Evolutionary conservation across 2,797 vertebrate species (phyloP).

Genomic region (Sylvilagus floridanus): DNA sequence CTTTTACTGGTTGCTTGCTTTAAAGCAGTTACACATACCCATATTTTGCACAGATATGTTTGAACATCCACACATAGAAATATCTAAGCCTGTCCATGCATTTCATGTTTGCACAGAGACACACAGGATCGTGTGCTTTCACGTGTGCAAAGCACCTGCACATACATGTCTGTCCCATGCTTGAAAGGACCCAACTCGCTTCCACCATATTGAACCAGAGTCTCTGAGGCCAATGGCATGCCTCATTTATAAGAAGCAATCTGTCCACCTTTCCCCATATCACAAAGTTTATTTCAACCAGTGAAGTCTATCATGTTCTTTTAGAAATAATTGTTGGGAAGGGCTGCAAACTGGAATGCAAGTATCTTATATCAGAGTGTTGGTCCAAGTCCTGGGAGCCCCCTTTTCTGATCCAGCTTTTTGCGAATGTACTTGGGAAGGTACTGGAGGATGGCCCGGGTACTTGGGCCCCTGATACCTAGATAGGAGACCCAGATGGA

Average conservation of each 20-base stretch:
- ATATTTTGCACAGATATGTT: neutral
- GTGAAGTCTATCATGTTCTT: neutral
- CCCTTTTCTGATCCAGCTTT: too few species aligned
- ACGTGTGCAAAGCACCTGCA: too few species aligned
- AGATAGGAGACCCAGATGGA: too few species aligned
- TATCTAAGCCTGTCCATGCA: neutral
- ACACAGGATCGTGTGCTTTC: fast-evolving
- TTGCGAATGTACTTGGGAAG: too few species aligned
- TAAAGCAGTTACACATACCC: neutral
- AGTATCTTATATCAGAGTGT: too few species aligned
- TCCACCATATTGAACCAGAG: fast-evolving
- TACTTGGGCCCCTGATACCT: too few species aligned
- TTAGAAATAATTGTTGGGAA: too few species aligned
- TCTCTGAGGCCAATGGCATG: neutral
- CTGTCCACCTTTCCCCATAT: neutral
- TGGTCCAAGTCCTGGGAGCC: too few species aligned
- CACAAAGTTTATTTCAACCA: neutral
- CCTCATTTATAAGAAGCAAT: neutral
- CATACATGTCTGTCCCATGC: neutral
- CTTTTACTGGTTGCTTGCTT: neutral
- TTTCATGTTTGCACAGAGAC: neutral
- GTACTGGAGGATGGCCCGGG: too few species aligned
- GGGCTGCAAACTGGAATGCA: too few species aligned
- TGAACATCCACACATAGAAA: neutral
- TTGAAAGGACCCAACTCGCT: neutral